Conservation (phyloP, 1,140 invertebrate species). For the Hormaphis cornu region DNA sequence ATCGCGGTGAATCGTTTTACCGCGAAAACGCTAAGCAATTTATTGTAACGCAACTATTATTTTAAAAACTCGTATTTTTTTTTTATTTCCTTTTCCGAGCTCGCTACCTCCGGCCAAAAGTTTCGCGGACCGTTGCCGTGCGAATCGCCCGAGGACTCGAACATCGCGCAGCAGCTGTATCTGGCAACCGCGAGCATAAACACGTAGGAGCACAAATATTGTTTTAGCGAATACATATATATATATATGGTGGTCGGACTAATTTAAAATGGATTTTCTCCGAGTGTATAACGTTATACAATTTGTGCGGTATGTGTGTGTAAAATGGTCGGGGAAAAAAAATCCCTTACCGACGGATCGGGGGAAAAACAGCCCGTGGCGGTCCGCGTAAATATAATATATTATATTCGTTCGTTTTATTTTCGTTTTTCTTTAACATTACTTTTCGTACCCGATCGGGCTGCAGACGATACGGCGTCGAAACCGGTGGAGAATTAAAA, state of each 20-base stretch:
- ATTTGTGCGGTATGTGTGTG: background rate
- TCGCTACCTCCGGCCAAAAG: too few relatives aligned
- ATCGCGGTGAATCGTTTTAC: too few relatives aligned
- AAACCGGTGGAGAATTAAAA: too few relatives aligned
- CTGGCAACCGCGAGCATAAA: background rate
- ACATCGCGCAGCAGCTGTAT: slow-evolving; percentile 20
- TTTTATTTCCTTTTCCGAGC: too few relatives aligned
- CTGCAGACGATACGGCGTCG: too few relatives aligned
- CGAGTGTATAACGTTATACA: too few relatives aligned
- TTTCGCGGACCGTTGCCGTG: background rate
- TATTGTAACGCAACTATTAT: too few relatives aligned
- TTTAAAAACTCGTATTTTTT: too few relatives aligned
- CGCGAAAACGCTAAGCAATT: too few relatives aligned
- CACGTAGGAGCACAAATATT: background rate
- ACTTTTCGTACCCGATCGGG: too few relatives aligned
- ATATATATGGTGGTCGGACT: background rate
- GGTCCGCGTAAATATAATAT: background rate
- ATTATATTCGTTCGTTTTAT: background rate
- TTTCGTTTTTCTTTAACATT: too few relatives aligned
- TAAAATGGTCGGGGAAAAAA: background rate
- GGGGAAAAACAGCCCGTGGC: slow-evolving; percentile 24
- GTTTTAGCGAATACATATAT: slow-evolving; percentile 9
- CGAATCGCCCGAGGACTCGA: slow-evolving; percentile 3
- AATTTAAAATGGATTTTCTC: slow-evolving; percentile 12
- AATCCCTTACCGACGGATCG: background rate